A percentile compares a stretch with the other conserved stretches of the same genome.
phyloP scores from a whole-genome alignment of 2,113 vertebrate species.

The Ahaetulla prasina region DNA sequence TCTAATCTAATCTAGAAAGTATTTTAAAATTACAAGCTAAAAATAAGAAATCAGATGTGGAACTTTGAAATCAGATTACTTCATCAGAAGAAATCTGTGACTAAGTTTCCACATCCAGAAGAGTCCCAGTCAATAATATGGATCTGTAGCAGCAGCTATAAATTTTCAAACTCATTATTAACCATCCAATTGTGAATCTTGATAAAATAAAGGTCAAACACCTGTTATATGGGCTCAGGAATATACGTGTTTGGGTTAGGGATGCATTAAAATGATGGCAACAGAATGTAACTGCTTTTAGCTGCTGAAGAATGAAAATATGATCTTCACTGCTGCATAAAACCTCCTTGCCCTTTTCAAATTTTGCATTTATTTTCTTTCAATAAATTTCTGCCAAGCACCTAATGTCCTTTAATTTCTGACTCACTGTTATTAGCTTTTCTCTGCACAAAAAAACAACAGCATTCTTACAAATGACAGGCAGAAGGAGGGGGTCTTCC shows the following conservation, averaged over 20 bases:
- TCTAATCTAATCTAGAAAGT: neutral
- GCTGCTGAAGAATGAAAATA: neutral
- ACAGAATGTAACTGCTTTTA: neutral
- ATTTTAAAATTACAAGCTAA: neutral
- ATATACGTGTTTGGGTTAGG: neutral
- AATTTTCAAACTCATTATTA: neutral
- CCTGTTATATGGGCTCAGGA: neutral
- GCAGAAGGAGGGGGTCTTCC: too few relatives aligned
- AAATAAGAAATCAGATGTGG: neutral
- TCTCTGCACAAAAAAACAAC: neutral
- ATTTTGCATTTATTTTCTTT: neutral
- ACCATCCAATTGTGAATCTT: neutral
- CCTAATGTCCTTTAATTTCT: neutral
- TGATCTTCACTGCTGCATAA: neutral
- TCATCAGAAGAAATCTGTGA: neutral
- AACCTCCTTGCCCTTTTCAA: neutral
- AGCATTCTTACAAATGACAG: neutral
- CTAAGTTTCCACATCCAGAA: neutral
- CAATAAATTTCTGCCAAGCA: neutral
- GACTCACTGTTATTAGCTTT: neutral
- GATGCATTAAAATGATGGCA: neutral
- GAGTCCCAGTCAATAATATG: neutral
- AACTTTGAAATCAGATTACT: neutral
- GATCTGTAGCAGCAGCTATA: neutral
- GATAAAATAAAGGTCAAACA: neutral